These are phyloP conservation scores for Gymnothorax reevesii DNA, from an alignment of 2,797 vertebrate genomes.

Conservation along the genomic window DNA sequence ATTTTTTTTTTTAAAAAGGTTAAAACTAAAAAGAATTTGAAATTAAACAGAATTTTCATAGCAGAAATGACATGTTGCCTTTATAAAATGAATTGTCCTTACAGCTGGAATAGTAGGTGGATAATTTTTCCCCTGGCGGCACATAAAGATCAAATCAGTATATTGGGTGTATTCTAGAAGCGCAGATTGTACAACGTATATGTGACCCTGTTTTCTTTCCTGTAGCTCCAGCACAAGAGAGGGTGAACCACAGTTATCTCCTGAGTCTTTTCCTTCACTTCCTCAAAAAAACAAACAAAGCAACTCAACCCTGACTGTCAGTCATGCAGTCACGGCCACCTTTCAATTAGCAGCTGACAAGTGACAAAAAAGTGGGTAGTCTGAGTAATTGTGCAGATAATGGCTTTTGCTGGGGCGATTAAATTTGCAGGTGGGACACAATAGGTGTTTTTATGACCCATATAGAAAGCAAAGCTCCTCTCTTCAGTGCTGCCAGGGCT, in stretches of 20 bases:
- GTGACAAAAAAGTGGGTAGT: background rate
- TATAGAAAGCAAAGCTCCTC: background rate
- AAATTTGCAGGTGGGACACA: background rate
- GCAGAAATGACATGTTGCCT: background rate
- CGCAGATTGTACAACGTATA: background rate
- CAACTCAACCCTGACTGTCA: background rate
- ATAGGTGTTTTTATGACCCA: slow-evolving; percentile 1
- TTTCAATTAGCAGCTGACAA: background rate
- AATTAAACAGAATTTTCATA: background rate
- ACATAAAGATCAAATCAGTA: too few species aligned
- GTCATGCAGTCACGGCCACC: background rate
- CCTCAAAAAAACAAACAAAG: background rate
- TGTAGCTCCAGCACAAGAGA: background rate
- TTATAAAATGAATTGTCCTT: background rate
- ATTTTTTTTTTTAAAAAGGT: too few species aligned
- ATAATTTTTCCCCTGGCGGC: background rate
- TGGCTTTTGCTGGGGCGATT: background rate
- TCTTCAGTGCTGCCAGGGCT: background rate
- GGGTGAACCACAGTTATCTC: background rate
- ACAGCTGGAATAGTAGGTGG: background rate
- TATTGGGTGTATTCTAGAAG: background rate
- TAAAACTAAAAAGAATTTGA: too few species aligned
- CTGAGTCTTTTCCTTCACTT: background rate
- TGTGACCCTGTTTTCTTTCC: background rate
- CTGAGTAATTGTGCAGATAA: slow-evolving; percentile 14